Evolutionary conservation across 2,113 vertebrate species (phyloP).

Genomic region (Sceloporus undulatus): DNA sequence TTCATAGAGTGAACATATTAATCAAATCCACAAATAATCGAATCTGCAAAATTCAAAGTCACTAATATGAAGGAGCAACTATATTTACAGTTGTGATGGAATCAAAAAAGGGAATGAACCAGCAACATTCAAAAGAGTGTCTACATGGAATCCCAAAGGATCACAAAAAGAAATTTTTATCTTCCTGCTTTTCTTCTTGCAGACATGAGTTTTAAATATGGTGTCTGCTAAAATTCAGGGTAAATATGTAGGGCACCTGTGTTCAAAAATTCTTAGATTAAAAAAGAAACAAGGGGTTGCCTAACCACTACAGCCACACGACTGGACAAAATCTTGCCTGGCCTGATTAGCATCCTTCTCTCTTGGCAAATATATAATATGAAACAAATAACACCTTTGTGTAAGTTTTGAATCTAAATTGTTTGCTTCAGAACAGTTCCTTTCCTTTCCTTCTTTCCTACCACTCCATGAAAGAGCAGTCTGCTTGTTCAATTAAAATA

Average conservation of each 20-base stretch:
- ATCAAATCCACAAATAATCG: too few species aligned
- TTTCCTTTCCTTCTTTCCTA: not conserved
- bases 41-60: too few species aligned
- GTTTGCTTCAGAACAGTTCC: too few species aligned
- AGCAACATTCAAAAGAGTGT: too few species aligned
- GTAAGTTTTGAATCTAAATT: not conserved
- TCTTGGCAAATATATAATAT: not conserved
- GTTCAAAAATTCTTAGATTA: not conserved
- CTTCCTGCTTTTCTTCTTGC: not conserved
- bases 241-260: not conserved
- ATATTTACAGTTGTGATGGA: too few species aligned
- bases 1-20: too few species aligned
- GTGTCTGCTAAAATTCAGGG: not conserved
- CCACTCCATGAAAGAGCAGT: not conserved
- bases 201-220: not conserved
- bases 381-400: not conserved
- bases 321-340: not conserved
- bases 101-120: too few species aligned
- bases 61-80: too few species aligned
- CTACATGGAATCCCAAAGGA: not conserved
- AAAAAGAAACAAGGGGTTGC: not conserved
- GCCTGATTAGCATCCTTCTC: not conserved
- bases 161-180: not conserved
- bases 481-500: not conserved
- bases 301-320: not conserved